Evolutionary conservation across 2,797 vertebrate species (phyloP).

Genomic region (Molossus molossus): DNA sequence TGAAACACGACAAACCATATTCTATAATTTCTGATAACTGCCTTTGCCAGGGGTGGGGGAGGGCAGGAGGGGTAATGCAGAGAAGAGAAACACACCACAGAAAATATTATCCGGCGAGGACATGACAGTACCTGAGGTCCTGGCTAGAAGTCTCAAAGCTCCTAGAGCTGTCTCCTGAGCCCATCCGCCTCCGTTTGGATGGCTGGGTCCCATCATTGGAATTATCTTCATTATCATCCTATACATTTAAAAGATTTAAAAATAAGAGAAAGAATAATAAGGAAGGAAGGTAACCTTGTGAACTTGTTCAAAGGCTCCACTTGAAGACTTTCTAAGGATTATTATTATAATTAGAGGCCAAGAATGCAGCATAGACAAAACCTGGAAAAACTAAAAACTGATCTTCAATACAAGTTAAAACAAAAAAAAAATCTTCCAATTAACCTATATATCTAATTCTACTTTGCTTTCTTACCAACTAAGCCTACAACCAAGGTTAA

Average conservation of each 20-base stretch:
- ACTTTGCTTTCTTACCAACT: constrained; percentile 10
- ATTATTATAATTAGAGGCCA: neutral
- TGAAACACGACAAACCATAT: neutral
- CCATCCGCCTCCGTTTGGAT: constrained; percentile 96
- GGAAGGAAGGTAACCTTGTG: neutral
- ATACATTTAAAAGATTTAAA: constrained; percentile 51
- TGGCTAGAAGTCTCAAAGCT: constrained; percentile 97
- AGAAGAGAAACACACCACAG: neutral
- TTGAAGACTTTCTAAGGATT: neutral
- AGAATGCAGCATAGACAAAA: neutral
- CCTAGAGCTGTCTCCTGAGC: constrained; percentile 97
- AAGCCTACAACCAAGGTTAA: neutral
- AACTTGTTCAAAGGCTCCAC: neutral
- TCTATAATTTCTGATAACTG: neutral
- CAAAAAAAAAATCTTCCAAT: neutral
- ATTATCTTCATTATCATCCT: constrained; percentile 97
- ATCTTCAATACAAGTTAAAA: neutral
- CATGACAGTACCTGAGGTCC: constrained; percentile 93
- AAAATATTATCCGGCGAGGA: too few species aligned
- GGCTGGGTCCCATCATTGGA: constrained; percentile 97
- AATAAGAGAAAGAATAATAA: neutral
- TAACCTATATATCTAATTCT: neutral
- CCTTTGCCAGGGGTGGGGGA: neutral
- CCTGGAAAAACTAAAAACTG: neutral
- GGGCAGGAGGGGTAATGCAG: fast-evolving